Evolutionary conservation across 2,797 vertebrate species (phyloP).

Genomic region (Ceryle rudis): DNA sequence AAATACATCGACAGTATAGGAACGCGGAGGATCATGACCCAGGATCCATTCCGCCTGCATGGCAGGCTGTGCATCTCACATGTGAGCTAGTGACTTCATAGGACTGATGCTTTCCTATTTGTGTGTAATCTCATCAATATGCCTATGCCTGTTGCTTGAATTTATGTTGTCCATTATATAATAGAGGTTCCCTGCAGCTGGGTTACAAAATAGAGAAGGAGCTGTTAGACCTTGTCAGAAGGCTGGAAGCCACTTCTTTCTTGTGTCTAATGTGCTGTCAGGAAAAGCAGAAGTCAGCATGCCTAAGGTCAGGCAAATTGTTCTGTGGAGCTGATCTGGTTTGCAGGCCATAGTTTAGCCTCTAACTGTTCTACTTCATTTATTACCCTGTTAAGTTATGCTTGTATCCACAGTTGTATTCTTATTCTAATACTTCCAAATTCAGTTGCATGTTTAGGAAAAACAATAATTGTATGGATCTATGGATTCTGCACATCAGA

Average conservation of each 20-base stretch:
- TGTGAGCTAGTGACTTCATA: not conserved
- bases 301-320: not conserved
- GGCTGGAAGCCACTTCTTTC: not conserved
- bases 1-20: not conserved
- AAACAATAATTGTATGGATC: not conserved
- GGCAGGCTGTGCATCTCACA: not conserved
- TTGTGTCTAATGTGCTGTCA: not conserved
- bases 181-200: not conserved
- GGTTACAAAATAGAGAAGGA: not conserved
- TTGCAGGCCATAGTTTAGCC: not conserved
- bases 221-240: not conserved
- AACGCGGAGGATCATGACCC: not conserved
- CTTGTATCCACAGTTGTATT: not conserved
- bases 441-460: not conserved
- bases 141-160: not conserved
- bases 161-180: not conserved
- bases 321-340: not conserved
- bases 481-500: not conserved
- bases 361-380: not conserved
- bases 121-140: not conserved
- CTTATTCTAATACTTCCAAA: not conserved
- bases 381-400: not conserved
- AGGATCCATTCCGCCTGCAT: not conserved
- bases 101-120: not conserved
- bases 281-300: not conserved